A percentile compares a stretch with the other conserved stretches of the same genome.
These are phyloP conservation scores for Imbricaverruca yamaguchii DNA, from an alignment of 2,888 invertebrate genomes.

Conservation along the genomic window DNA sequence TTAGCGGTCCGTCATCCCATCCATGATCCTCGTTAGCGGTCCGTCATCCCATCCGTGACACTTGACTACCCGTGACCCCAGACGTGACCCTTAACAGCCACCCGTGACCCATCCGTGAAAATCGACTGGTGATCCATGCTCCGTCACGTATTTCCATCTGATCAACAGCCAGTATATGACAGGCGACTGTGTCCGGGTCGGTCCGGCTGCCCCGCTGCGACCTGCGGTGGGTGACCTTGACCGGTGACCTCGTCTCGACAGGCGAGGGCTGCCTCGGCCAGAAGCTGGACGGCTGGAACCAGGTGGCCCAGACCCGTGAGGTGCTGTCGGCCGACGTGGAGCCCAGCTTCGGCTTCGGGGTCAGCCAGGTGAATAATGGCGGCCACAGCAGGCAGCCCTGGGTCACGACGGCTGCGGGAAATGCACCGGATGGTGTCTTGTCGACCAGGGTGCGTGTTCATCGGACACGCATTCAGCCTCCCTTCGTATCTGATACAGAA, in stretches of 20 bases:
- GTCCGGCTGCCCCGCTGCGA: not conserved
- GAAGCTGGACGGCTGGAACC: not conserved
- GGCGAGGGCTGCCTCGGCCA: not conserved
- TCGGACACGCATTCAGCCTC: no score
- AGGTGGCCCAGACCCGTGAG: not conserved
- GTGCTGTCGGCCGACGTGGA: not conserved
- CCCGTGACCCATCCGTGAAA: not conserved
- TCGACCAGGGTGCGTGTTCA: no score
- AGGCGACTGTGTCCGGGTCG: not conserved
- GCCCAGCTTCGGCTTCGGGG: not conserved
- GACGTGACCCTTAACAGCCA: no score
- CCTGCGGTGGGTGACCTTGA: not conserved
- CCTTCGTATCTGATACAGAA: no score
- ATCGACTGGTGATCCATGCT: not conserved
- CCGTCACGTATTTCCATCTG: not conserved
- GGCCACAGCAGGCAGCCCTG: no score
- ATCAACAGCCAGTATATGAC: not conserved
- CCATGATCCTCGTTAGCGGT: no score
- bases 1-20: no score
- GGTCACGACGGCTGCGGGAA: no score
- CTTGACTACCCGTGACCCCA: no score
- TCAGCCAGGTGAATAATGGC: slow-evolving; percentile 11
- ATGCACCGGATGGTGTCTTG: no score
- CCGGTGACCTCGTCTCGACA: not conserved
- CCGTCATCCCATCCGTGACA: no score